phyloP scores from a whole-genome alignment of 2,888 invertebrate species.

The Stenolophus ochropezus region DNA sequence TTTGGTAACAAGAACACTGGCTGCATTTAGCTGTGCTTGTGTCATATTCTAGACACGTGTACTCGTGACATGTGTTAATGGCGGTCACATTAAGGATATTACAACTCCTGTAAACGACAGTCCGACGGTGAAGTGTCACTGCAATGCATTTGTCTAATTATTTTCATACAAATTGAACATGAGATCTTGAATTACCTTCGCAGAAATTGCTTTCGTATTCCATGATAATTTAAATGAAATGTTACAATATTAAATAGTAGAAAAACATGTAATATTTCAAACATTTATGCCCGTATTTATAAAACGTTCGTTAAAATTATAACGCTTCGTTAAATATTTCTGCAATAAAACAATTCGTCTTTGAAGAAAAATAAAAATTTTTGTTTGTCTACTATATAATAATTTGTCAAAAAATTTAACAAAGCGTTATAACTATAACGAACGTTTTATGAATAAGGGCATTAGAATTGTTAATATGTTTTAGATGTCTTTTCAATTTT shows the following conservation, averaged over 20 bases:
- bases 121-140: slow-evolving; percentile 15
- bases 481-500: background rate
- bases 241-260: background rate
- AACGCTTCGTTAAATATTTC: too few species aligned
- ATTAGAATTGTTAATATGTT: background rate
- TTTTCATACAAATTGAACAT: slow-evolving; percentile 37
- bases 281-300: too few species aligned
- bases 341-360: too few species aligned
- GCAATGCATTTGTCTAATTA: slow-evolving; percentile 38
- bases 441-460: too few species aligned
- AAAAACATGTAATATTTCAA: background rate
- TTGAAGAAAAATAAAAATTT: too few species aligned
- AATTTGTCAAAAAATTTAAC: too few species aligned
- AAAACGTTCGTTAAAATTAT: too few species aligned
- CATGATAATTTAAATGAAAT: background rate
- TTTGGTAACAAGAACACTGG: background rate
- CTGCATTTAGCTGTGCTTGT: background rate
- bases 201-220: too few species aligned
- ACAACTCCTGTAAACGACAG: slow-evolving; percentile 37
- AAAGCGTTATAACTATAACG: too few species aligned
- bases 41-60: slow-evolving; percentile 9
- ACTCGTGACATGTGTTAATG: slow-evolving; percentile 10
- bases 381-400: too few species aligned
- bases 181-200: background rate
- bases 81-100: slow-evolving; percentile 33